Evolutionary conservation across 35 echinoderm and acorn worm genomes (phyloP).

Genomic region (Amphiura filiformis): DNA sequence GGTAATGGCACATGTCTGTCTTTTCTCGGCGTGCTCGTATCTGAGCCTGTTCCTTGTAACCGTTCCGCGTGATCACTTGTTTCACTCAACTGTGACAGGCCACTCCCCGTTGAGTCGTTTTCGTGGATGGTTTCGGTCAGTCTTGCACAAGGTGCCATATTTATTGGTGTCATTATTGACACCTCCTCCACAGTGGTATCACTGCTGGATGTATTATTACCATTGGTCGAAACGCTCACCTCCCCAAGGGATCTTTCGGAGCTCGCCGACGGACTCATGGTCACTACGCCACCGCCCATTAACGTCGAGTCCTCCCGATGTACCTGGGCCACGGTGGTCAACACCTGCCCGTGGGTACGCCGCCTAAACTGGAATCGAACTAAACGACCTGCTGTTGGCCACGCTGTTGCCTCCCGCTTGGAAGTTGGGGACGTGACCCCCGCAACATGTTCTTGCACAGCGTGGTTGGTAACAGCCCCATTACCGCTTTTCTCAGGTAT

Average conservation of each 20-base stretch:
- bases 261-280: background rate
- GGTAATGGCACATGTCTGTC: background rate
- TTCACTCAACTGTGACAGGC: constrained; percentile 3
- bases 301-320: constrained; percentile 51
- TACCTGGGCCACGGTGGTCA: constrained; percentile 48
- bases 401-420: background rate
- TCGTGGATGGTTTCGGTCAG: background rate
- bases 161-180: constrained; percentile 10
- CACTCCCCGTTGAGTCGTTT: constrained; percentile 22
- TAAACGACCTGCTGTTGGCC: constrained; percentile 36
- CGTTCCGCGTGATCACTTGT: background rate
- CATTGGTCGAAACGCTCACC: background rate
- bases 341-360: constrained; percentile 34
- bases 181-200: background rate
- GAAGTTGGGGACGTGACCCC: background rate
- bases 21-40: background rate
- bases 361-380: constrained; percentile 33
- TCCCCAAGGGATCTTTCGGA: background rate
- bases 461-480: background rate
- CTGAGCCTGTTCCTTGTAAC: background rate
- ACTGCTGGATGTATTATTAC: background rate
- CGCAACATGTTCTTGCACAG: background rate
- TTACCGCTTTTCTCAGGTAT: background rate
- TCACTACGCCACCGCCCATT: background rate
- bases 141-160: background rate